Evolutionary conservation across 2,888 invertebrate species (phyloP).

Genomic region (Acleris emargana): DNA sequence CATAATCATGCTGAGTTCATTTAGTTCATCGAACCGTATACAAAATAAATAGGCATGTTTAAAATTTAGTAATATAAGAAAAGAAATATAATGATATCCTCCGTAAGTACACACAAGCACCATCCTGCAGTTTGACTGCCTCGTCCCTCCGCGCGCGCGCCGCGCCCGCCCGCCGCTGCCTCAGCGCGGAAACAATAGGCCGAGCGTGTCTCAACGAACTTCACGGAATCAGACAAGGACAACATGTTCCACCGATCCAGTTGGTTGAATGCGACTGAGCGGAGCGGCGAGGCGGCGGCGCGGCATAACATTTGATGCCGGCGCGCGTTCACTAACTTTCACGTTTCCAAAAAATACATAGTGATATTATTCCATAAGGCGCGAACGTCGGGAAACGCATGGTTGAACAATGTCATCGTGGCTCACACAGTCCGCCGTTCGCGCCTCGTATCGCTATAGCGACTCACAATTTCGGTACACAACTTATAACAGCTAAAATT

Average conservation of each 20-base stretch:
- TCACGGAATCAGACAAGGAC: too few species aligned
- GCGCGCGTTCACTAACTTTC: constrained; percentile 24
- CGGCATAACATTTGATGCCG: constrained; percentile 30
- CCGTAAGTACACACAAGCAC: constrained; percentile 82
- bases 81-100: constrained; percentile 64
- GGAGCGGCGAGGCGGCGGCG: constrained; percentile 3
- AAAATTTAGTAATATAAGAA: constrained; percentile 56
- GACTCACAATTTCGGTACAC: constrained; percentile 36
- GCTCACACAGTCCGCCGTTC: background rate
- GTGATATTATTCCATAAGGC: constrained; percentile 2
- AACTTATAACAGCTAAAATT: constrained; percentile 43
- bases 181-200: background rate
- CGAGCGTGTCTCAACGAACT: too few species aligned
- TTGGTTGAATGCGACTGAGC: too few species aligned
- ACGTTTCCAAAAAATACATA: constrained; percentile 34
- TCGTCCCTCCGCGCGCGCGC: constrained; percentile 51
- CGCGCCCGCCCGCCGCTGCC: constrained; percentile 17
- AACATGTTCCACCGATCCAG: too few species aligned
- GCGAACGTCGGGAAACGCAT: background rate
- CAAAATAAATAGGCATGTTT: constrained; percentile 70
- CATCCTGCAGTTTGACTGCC: constrained; percentile 77
- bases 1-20: constrained; percentile 39
- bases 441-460: constrained; percentile 9
- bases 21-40: constrained; percentile 38
- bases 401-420: background rate